Base-by-base conservation (phyloP, 2,113 vertebrate species). In the Seriola quinqueradiata region DNA sequence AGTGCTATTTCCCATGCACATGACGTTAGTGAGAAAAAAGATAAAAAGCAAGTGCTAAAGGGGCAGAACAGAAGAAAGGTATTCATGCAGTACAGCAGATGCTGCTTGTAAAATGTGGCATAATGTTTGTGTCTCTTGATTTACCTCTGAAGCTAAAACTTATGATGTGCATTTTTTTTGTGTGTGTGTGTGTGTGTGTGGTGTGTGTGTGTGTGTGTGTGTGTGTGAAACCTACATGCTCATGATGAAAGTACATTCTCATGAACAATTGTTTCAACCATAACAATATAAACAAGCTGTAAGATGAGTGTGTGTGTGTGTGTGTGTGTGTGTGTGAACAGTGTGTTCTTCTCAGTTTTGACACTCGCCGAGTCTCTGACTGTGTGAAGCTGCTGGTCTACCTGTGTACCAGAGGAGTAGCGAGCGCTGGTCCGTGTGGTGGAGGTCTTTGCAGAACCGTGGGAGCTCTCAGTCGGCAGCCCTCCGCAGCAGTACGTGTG, bases 331-430 rank as follows among this genome's bases (percentile, higher is more conserved):
- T 42, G 40, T 42, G 40, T 11, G 40, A 9, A 10, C 40, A 42
- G 40, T 2, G 40, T 42, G 8, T 42, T 1, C 3, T 25, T 52
- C 2, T 73, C 3, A 70, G 16, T 4, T 23, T 5, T 1, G 34
- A 75, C n/a, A 1, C 44, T 4, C 4, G 10, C 40, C 1, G 48
- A 70, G 19, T 25, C 6, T 67, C 10, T 13, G 71, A 25, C 46
- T 25, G 48, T 23, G 44, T 38, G 67, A 83, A 57, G 77, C 34
- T 48, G 86, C 2, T 40, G 82, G 60, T 92, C 94, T 97, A 99
- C 98, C 98, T 99, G 98, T 55, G 98, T 99, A 92, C 97, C 98
- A 74, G 98, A 99, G 87, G 98, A 99, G 88, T 99, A 99, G 82
- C 98, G 97, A 48, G 98, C 98, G 2, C 97, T 99, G 64, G 98